These are phyloP conservation scores for Piezodorus guildinii DNA, from an alignment of 1,140 invertebrate species.

Conservation along the genomic window DNA sequence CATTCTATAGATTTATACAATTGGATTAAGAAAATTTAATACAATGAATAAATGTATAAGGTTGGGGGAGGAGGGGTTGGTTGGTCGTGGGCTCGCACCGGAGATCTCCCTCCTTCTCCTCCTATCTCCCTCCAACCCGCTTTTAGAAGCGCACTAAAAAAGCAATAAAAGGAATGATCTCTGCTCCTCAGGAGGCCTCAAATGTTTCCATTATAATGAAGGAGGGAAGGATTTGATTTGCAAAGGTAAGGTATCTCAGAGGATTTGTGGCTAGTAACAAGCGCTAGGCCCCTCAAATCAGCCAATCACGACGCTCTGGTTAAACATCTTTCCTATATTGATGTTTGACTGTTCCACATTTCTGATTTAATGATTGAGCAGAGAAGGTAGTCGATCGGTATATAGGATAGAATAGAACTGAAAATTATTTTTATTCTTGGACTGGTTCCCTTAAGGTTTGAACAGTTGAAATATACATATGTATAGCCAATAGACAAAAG, in stretches of 20 bases:
- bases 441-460: too few species aligned
- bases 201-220: slow-evolving; percentile 6
- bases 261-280: not conserved
- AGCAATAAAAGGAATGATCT: not conserved
- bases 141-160: not conserved
- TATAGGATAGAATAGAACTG: too few species aligned
- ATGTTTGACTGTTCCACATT: too few species aligned
- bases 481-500: too few species aligned
- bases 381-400: too few species aligned
- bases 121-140: too few species aligned
- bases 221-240: not conserved
- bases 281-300: not conserved
- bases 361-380: too few species aligned
- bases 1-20: too few species aligned
- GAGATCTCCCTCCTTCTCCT: too few species aligned
- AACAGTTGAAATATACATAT: too few species aligned
- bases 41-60: slow-evolving; percentile 4
- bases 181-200: not conserved
- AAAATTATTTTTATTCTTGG: too few species aligned
- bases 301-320: not conserved
- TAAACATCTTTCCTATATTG: not conserved
- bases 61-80: not conserved
- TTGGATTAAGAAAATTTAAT: slow-evolving; percentile 1
- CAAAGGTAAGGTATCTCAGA: not conserved
- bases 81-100: not conserved